Conservation (phyloP, 1,140 invertebrate genomes). For the Apocrypta bakeri region DNA sequence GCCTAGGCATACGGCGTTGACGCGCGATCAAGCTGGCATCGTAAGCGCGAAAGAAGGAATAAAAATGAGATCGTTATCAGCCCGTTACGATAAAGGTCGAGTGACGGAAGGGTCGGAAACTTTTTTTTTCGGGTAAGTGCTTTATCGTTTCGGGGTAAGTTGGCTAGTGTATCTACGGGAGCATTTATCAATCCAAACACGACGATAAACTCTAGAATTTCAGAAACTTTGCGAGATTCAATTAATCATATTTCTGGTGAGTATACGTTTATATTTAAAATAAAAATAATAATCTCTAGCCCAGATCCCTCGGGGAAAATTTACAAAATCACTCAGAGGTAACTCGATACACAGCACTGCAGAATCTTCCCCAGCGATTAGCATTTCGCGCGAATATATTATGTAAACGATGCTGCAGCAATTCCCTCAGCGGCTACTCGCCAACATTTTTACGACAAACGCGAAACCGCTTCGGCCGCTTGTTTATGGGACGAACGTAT, state of each 20-base stretch:
- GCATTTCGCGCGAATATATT: background rate
- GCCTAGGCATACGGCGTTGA: background rate
- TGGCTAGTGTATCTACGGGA: background rate
- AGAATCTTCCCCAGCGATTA: background rate
- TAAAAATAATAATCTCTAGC: too few relatives aligned
- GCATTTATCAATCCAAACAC: too few relatives aligned
- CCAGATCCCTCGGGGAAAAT: background rate
- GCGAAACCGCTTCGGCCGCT: background rate
- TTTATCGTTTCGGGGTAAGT: background rate
- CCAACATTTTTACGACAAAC: background rate
- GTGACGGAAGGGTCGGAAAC: background rate
- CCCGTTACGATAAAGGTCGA: background rate
- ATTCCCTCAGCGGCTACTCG: background rate
- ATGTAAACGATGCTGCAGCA: background rate
- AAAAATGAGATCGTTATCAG: background rate
- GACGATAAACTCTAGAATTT: too few relatives aligned
- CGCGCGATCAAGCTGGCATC: background rate
- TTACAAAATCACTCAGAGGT: too few relatives aligned
- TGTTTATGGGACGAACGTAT: background rate
- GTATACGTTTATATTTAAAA: too few relatives aligned
- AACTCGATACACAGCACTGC: too few relatives aligned
- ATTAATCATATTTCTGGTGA: too few relatives aligned
- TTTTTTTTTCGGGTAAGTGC: background rate
- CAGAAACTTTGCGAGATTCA: too few relatives aligned
- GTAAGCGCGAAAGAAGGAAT: background rate